A percentile compares a stretch with the other conserved stretches of the same genome.
Conservation (phyloP, 2,888 invertebrate species). For the Sicus ferrugineus region DNA sequence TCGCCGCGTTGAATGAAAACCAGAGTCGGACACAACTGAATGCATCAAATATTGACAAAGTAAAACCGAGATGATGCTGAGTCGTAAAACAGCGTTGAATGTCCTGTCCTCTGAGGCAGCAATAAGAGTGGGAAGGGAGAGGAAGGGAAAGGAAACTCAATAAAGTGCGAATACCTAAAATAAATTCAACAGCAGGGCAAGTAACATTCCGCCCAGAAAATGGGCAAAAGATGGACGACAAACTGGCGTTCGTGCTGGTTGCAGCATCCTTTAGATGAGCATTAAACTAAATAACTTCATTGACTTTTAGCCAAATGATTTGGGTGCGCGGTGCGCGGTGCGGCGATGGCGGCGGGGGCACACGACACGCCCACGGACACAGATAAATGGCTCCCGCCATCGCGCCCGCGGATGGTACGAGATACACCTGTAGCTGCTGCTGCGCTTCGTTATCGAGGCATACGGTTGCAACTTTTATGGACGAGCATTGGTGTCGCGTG, state of each 20-base stretch:
- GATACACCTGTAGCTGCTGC: not conserved
- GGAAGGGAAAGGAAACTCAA: not conserved
- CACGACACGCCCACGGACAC: slow-evolving; percentile 3
- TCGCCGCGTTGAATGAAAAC: not conserved
- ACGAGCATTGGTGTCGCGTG: not conserved
- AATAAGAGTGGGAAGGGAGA: too few species aligned
- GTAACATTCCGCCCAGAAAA: slow-evolving; percentile 9
- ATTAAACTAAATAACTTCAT: slow-evolving; percentile 32
- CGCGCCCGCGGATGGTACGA: not conserved
- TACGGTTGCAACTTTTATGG: not conserved
- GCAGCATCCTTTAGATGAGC: slow-evolving; percentile 27
- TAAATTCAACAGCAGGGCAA: not conserved
- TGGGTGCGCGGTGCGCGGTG: not conserved
- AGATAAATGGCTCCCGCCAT: not conserved
- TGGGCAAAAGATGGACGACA: not conserved
- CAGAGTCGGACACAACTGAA: not conserved
- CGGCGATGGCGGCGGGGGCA: not conserved
- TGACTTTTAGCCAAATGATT: slow-evolving; percentile 31
- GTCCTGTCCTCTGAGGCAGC: too few species aligned
- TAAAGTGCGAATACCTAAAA: slow-evolving; percentile 1
- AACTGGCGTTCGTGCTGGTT: not conserved
- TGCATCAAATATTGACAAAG: slow-evolving; percentile 20
- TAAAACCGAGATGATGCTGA: not conserved
- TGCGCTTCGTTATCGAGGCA: too few species aligned
- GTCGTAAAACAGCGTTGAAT: slow-evolving; percentile 14